phyloP scores from a whole-genome alignment of 2,113 vertebrate genomes.

The Microtus pennsylvanicus region DNA sequence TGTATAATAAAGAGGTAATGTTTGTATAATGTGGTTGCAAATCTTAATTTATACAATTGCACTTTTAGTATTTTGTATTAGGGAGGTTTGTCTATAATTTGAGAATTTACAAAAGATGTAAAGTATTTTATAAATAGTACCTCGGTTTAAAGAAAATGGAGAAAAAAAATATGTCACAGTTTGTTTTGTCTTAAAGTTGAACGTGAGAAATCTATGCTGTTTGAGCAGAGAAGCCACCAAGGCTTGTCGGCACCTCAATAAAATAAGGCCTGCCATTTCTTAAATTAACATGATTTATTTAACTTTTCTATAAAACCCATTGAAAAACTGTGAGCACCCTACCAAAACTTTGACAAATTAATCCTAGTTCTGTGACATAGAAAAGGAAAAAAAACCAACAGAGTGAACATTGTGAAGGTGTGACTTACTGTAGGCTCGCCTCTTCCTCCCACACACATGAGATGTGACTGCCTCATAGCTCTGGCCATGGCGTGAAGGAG shows the following conservation, averaged over 20 bases:
- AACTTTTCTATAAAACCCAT: slow-evolving; percentile 70
- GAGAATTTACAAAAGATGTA: slow-evolving; percentile 86
- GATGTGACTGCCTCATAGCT: slow-evolving; percentile 57
- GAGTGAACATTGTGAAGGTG: slow-evolving; percentile 61
- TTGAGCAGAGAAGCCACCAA: slow-evolving; percentile 79
- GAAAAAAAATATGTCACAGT: slow-evolving; percentile 70
- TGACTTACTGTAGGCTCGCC: slow-evolving; percentile 66
- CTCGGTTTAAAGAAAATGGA: slow-evolving; percentile 80
- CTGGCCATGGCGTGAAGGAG: not conserved
- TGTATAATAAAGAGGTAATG: slow-evolving; percentile 93
- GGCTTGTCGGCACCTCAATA: slow-evolving; percentile 78
- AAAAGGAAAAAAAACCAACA: slow-evolving; percentile 80
- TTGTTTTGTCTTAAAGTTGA: slow-evolving; percentile 83
- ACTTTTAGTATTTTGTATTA: slow-evolving; percentile 96
- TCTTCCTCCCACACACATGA: slow-evolving; percentile 70
- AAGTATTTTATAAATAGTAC: slow-evolving; percentile 90
- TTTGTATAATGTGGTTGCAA: slow-evolving; percentile 96
- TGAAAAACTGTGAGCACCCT: slow-evolving; percentile 61
- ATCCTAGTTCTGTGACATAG: slow-evolving; percentile 76
- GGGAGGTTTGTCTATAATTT: slow-evolving; percentile 97
- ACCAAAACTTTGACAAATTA: slow-evolving; percentile 60
- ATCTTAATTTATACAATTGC: slow-evolving; percentile 98
- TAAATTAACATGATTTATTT: slow-evolving; percentile 77
- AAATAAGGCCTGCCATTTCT: slow-evolving; percentile 77
- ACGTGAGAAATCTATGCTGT: slow-evolving; percentile 75